Evolutionary conservation across 2,797 vertebrate genomes (phyloP).

Genomic region (Phrynocephalus guinanensis): DNA sequence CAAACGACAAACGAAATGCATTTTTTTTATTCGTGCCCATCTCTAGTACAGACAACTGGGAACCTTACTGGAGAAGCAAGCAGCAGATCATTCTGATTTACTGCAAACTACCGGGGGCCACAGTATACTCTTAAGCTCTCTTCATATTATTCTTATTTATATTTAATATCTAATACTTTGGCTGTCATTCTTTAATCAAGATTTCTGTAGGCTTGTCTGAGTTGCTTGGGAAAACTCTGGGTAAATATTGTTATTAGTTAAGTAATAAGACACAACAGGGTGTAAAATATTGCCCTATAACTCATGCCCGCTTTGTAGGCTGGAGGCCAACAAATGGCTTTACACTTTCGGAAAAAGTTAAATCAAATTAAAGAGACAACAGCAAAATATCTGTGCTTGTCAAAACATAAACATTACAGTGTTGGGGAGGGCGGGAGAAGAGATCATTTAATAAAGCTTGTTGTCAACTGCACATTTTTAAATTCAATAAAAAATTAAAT

Average conservation of each 20-base stretch:
- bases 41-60: constrained; percentile 35
- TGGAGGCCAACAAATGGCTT: constrained; percentile 75
- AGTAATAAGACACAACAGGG: constrained; percentile 76
- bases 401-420: constrained; percentile 54
- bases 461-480: constrained; percentile 65
- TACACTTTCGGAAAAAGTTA: constrained; percentile 64
- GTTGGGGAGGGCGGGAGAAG: constrained; percentile 9
- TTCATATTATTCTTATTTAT: constrained; percentile 77
- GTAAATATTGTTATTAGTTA: constrained; percentile 79
- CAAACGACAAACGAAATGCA: too few relatives aligned
- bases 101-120: constrained; percentile 67
- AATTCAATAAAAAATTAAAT: constrained; percentile 57
- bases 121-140: constrained; percentile 71
- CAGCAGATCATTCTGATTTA: constrained; percentile 74
- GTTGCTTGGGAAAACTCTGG: constrained; percentile 69
- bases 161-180: constrained; percentile 76
- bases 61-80: constrained; percentile 50
- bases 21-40: too few relatives aligned
- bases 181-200: constrained; percentile 78
- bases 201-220: constrained; percentile 75
- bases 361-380: constrained; percentile 76
- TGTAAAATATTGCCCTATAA: constrained; percentile 75
- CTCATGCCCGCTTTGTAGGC: constrained; percentile 66
- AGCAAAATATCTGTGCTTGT: constrained; percentile 58
- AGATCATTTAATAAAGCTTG: constrained; percentile 55